Conservation (phyloP, 1,140 invertebrate genomes). For the Drosophila sechellia region DNA sequence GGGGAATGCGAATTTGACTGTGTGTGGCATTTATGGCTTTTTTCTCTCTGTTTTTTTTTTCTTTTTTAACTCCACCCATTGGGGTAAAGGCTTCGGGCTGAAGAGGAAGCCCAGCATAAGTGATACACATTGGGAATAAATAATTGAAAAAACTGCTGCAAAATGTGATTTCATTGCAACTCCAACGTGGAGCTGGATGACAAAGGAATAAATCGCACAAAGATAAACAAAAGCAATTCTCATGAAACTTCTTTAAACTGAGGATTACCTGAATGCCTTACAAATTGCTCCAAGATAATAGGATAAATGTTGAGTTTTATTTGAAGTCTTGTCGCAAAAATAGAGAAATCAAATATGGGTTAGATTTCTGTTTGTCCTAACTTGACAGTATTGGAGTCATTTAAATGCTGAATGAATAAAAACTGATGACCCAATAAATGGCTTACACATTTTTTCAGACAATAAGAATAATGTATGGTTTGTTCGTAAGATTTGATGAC, state of each 20-base stretch:
- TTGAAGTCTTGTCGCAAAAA: not conserved
- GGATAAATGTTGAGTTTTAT: slow-evolving; percentile 26
- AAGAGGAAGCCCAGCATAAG: slow-evolving; percentile 20
- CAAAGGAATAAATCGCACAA: slow-evolving; percentile 27
- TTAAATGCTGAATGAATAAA: slow-evolving; percentile 16
- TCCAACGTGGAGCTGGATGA: slow-evolving; percentile 2
- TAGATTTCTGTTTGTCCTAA: slow-evolving; percentile 17
- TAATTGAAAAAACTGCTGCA: slow-evolving; percentile 44
- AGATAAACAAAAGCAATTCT: slow-evolving; percentile 25
- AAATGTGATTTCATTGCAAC: slow-evolving; percentile 35
- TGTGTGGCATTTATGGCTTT: slow-evolving; percentile 60
- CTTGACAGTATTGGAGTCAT: slow-evolving; percentile 20
- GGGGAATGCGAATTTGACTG: slow-evolving; percentile 28
- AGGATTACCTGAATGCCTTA: slow-evolving; percentile 34
- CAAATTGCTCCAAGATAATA: slow-evolving; percentile 26
- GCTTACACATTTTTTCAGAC: not conserved
- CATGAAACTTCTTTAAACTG: slow-evolving; percentile 18
- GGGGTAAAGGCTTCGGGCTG: slow-evolving; percentile 11
- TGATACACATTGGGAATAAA: slow-evolving; percentile 38
- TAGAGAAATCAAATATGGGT: slow-evolving; percentile 17
- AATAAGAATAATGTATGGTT: not conserved
- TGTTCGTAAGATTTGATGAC: not conserved
- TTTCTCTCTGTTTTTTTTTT: not conserved
- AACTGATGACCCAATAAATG: slow-evolving; percentile 6
- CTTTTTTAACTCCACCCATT: slow-evolving; percentile 5